A percentile compares a stretch with the other conserved stretches of the same genome.
These are phyloP conservation scores for Prochilodus magdalenae DNA, from an alignment of 2,113 vertebrate genomes.

Conservation along the genomic window DNA sequence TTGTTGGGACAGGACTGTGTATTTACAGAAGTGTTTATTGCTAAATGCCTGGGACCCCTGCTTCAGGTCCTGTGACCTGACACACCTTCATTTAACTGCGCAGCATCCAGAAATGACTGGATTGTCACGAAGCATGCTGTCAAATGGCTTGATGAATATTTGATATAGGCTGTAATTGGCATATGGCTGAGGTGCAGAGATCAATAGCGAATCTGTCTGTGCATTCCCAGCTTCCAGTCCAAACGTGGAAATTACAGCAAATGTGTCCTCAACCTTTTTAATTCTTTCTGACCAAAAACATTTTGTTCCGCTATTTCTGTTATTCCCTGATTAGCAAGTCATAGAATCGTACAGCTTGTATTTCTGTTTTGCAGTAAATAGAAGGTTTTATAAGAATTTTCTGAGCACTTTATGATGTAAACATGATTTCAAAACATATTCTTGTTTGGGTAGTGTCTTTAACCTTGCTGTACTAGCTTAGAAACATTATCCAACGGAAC, in stretches of 20 bases:
- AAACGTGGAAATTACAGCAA: background rate
- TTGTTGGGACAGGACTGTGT: too few species aligned
- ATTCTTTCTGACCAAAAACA: background rate
- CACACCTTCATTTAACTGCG: background rate
- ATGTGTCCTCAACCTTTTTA: background rate
- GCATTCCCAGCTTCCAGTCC: background rate
- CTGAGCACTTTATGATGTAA: too few species aligned
- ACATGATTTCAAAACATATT: too few species aligned
- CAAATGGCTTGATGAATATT: constrained; percentile 5
- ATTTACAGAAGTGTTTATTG: too few species aligned
- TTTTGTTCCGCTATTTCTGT: background rate
- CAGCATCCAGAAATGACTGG: background rate
- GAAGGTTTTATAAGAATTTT: too few species aligned
- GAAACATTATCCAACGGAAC: too few species aligned
- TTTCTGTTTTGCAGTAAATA: too few species aligned
- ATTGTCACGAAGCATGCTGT: background rate
- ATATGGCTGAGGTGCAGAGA: background rate
- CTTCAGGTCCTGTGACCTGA: background rate
- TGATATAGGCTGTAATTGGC: constrained; percentile 1
- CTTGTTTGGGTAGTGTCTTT: too few species aligned
- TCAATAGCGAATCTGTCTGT: background rate
- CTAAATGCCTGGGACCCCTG: background rate
- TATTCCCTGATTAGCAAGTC: too few species aligned
- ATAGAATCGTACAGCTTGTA: background rate
- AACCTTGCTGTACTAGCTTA: too few species aligned